Evolutionary conservation across 1,140 invertebrate genomes (phyloP), one percentile per base, ranked within the genome.

Genomic region (Schmidtea mediterranea): DNA sequence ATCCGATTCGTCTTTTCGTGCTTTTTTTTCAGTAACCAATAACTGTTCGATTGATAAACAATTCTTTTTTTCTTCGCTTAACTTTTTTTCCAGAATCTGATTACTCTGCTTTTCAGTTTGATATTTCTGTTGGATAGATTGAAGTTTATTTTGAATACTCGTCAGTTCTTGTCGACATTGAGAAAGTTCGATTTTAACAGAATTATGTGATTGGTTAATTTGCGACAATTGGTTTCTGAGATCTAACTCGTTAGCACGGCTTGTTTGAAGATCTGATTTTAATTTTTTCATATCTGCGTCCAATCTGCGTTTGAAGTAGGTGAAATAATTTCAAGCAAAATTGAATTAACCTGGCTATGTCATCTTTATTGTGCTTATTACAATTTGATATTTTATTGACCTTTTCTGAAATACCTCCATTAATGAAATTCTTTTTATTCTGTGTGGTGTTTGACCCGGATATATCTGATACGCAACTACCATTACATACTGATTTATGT

Each of bases 161-260:
- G 26, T 32, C 26, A 32, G 26, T 10, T 32, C 26, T 32, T 32
- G 26, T 32, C 26, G 26, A 32, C 26, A 32, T 32, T 32, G 26
- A 32, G 26, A 6, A 32, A 32, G 26, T 32, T 32, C 26, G 10
- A 32, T 32, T 32, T 32, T 32, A 32, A 32, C 26, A 32, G 26
- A 32, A 32, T 32, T 32, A 32, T 32, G 26, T 32, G 26, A 32
- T 32, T 32, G 26, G 60, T 70, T 75, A 48, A 84, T 72, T 67
- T 84, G 81, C 59, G 75, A 73, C 10, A 32, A 32, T 32, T 32
- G 26, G 26, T 32, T 32, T 55, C 78, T 69, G 51, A 86, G 67
- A 52, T 87, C 81, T 61, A 79, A 77, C 63, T 87, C 81, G 54
- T 72, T 70, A 60, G 79, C 77, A 59, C 78, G 72, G 57, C 63